Conservation (phyloP, 2,113 vertebrate genomes). For the Axis porcinus region DNA sequence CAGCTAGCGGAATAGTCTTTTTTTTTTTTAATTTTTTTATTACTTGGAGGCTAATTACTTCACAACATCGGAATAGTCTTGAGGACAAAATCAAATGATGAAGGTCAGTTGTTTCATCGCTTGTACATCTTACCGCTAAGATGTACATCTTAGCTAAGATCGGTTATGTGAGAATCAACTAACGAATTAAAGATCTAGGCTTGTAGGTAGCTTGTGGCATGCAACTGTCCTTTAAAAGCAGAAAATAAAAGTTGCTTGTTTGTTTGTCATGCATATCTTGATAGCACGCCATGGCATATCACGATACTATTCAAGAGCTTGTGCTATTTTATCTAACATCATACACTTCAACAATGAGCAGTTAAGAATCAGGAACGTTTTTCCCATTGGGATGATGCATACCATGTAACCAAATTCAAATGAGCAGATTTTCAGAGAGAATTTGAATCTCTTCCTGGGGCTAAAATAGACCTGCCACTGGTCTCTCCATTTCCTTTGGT, state of each 20-base stretch:
- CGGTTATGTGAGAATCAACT: not conserved
- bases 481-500: conserved; percentile 38
- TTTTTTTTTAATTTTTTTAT: too few relatives aligned
- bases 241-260: not conserved
- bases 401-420: conserved; percentile 16
- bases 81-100: not conserved
- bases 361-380: not conserved
- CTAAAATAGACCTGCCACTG: not conserved
- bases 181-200: not conserved
- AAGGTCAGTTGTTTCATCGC: not conserved
- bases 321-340: not conserved
- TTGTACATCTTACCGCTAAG: not conserved
- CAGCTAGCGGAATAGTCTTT: not conserved
- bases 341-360: not conserved
- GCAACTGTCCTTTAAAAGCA: not conserved
- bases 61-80: not conserved
- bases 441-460: conserved; percentile 45
- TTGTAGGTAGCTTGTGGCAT: not conserved
- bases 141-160: not conserved
- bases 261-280: not conserved
- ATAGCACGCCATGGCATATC: not conserved
- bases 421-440: conserved; percentile 32
- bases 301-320: not conserved
- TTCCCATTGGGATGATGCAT: not conserved
- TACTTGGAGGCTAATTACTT: too few relatives aligned